phyloP scores from a whole-genome alignment of 2,888 invertebrate species.

The Gastrophysa polygoni region DNA sequence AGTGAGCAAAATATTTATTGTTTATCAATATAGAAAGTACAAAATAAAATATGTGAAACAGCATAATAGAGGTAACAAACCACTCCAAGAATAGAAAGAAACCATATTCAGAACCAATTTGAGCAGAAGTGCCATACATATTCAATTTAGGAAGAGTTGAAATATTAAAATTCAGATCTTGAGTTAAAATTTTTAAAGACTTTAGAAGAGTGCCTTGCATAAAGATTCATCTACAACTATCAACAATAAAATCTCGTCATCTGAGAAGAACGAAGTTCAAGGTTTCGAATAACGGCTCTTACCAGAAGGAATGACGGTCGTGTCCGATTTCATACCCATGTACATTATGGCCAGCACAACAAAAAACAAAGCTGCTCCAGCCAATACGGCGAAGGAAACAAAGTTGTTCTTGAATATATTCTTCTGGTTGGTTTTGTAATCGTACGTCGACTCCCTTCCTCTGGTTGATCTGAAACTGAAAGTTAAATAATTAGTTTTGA shows the following conservation, averaged over 20 bases:
- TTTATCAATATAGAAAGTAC: constrained; percentile 51
- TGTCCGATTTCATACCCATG: constrained; percentile 68
- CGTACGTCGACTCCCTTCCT: constrained; percentile 47
- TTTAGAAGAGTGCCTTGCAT: no score
- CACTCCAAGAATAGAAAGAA: constrained; percentile 21
- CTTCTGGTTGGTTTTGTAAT: constrained; percentile 54
- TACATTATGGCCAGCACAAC: constrained; percentile 70
- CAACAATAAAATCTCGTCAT: not conserved
- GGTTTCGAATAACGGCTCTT: constrained; percentile 48
- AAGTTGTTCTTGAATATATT: constrained; percentile 66
- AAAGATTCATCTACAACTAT: no score
- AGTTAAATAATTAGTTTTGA: constrained; percentile 3
- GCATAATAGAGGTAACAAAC: constrained; percentile 26
- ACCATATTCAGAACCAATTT: constrained; percentile 2
- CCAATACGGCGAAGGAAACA: constrained; percentile 69
- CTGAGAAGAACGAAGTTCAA: constrained; percentile 11
- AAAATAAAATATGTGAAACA: constrained; percentile 29
- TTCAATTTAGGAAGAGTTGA: not conserved
- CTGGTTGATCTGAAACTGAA: constrained; percentile 42
- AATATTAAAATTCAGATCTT: not conserved
- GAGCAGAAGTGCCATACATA: not conserved
- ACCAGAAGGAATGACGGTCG: constrained; percentile 63
- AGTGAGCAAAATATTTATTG: constrained; percentile 60
- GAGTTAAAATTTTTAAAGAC: no score
- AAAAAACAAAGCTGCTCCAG: constrained; percentile 68